Evolutionary conservation across 2,113 vertebrate species (phyloP).

Genomic region (Hippocampus abdominalis): DNA sequence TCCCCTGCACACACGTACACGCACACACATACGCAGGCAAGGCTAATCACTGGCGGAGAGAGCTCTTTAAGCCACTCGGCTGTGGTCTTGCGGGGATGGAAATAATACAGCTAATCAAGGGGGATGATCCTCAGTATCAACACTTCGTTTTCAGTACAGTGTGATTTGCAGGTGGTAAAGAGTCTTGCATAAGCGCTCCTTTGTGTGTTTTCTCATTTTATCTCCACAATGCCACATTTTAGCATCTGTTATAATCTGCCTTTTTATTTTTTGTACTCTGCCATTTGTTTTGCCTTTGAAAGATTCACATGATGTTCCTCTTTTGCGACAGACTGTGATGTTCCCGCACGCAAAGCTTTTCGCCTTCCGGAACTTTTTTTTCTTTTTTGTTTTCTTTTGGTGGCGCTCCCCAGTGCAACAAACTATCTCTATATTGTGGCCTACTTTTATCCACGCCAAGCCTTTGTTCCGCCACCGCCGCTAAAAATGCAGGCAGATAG

Average conservation of each 20-base stretch:
- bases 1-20: neutral
- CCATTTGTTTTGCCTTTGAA: constrained; percentile 57
- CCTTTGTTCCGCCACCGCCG: constrained; percentile 31
- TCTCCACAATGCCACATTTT: constrained; percentile 24
- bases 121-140: constrained; percentile 53
- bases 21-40: constrained; percentile 29
- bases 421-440: constrained; percentile 44
- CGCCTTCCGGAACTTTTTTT: constrained; percentile 31
- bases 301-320: constrained; percentile 46
- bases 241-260: constrained; percentile 16
- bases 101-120: constrained; percentile 62
- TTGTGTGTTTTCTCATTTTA: constrained; percentile 26
- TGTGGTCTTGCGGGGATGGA: constrained; percentile 48
- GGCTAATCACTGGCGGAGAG: constrained; percentile 42
- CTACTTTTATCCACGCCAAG: constrained; percentile 48
- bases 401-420: constrained; percentile 31
- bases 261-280: constrained; percentile 43
- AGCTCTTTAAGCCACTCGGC: constrained; percentile 65
- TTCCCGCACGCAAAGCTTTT: constrained; percentile 29
- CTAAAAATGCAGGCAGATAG: constrained; percentile 37
- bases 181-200: constrained; percentile 26
- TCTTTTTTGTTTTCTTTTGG: constrained; percentile 11
- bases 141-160: constrained; percentile 21
- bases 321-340: constrained; percentile 40
- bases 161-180: constrained; percentile 26